Evolutionary conservation across 2,797 vertebrate genomes (phyloP).

Genomic region (Semaprochilodus insignis): DNA sequence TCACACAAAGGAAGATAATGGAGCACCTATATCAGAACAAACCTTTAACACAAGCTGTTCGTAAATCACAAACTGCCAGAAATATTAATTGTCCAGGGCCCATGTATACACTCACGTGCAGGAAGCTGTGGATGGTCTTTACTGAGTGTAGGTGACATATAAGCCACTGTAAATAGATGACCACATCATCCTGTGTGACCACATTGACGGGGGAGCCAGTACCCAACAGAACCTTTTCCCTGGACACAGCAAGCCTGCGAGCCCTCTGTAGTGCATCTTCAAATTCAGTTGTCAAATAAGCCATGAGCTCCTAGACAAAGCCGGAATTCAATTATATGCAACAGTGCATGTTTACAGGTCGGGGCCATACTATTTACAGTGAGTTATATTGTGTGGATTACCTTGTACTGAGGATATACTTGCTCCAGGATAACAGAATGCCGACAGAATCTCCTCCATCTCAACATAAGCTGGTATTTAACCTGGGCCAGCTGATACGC

Average conservation of each 20-base stretch:
- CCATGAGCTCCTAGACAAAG: constrained; percentile 66
- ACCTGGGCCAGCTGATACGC: constrained; percentile 77
- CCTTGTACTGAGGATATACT: constrained; percentile 77
- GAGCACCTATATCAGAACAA: constrained; percentile 67
- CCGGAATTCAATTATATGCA: neutral
- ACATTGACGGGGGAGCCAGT: constrained; percentile 62
- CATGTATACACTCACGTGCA: constrained; percentile 68
- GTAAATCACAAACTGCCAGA: neutral
- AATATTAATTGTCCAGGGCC: too few species aligned
- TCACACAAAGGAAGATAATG: constrained; percentile 76
- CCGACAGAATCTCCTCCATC: constrained; percentile 82
- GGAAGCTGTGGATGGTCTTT: constrained; percentile 73
- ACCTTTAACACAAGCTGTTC: neutral
- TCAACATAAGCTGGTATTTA: constrained; percentile 82
- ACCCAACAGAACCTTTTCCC: constrained; percentile 72
- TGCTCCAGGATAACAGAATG: constrained; percentile 73
- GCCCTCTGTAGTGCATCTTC: constrained; percentile 76
- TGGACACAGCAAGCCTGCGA: constrained; percentile 72
- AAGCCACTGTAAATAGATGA: constrained; percentile 78
- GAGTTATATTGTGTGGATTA: constrained; percentile 51
- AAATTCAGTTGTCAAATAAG: constrained; percentile 73
- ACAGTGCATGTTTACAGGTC: neutral
- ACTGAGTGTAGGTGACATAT: constrained; percentile 79
- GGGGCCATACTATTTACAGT: neutral
- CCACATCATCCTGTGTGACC: constrained; percentile 75